These are phyloP conservation scores for Erannis defoliaria DNA, from an alignment of 2,888 invertebrate species.

Conservation along the genomic window DNA sequence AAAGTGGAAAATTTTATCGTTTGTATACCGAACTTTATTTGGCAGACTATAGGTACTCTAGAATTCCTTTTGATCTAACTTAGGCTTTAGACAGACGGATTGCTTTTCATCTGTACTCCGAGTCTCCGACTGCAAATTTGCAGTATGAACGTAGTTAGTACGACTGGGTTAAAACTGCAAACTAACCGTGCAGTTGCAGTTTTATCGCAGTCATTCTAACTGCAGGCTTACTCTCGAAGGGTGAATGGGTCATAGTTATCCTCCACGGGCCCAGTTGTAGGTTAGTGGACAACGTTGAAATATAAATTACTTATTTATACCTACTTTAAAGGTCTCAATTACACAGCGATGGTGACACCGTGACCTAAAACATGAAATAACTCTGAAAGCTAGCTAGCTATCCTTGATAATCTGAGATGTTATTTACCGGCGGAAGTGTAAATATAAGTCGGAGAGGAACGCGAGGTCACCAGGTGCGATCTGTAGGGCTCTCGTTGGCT, in stretches of 20 bases:
- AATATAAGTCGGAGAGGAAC: conserved; percentile 42
- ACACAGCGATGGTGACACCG: conserved; percentile 7
- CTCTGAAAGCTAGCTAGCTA: conserved; percentile 10
- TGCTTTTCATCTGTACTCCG: no score
- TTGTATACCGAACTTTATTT: background rate
- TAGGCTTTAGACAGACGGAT: background rate
- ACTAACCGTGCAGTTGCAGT: no score
- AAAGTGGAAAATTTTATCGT: background rate
- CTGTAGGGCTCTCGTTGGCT: conserved; percentile 41
- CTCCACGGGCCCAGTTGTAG: no score
- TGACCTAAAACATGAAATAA: conserved; percentile 20
- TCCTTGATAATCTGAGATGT: conserved; percentile 27
- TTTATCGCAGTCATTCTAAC: no score
- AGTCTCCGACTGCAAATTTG: no score
- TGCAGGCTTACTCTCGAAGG: no score
- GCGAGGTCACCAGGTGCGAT: conserved; percentile 46
- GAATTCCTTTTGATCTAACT: conserved; percentile 9
- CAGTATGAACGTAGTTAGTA: background rate
- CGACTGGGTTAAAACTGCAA: no score
- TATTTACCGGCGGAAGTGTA: conserved; percentile 38
- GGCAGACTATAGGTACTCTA: background rate
- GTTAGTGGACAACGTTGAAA: no score
- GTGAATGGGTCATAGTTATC: no score
- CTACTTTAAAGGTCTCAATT: conserved; percentile 1
- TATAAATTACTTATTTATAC: no score